Evolutionary conservation across 2,888 invertebrate species (phyloP), one percentile per base, ranked within the genome.

Genomic region (Tinea trinotella): DNA sequence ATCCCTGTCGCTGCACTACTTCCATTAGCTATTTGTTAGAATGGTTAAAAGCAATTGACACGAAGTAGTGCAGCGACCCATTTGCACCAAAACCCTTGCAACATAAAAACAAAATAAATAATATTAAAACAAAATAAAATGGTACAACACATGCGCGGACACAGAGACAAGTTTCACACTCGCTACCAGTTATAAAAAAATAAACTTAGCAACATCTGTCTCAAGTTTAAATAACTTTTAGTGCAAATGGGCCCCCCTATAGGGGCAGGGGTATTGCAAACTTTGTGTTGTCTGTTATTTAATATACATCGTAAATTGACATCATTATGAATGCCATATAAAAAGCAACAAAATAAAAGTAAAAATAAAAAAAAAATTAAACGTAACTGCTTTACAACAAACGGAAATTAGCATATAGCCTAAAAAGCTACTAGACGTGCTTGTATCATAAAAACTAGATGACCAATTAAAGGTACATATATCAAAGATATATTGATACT

Each of bases 191-290:
- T 13, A n/a, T n/a, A n/a, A n/a, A n/a, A 40, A 40, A n/a, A 40
- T 12, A 15, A 40, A 30, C 30, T 7, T 10, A 30, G 30, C 30
- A 30, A 30, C 9, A 30, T 10, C 30, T 30, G 30, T 7, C 30
- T 30, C 30, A 30, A 30, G 30, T 30, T 30, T 30, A 30, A 30
- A 40, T 13, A 40, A 40, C 13, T 40, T n/a, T 40, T 65, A 70
- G 81, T 85, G 85, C 85, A 85, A 85, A 85, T 85, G 84, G 83
- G 78, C 71, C 82, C 82, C 78, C 80, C 56, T 60, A 59, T 59
- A 77, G 77, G 82, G 75, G 71, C 71, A 79, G 81, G 81, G 79
- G 72, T 66, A 64, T 68, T 65, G 65, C 62, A 67, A 71, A 62
- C 59, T 56, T 57, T 61, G 76, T 79, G 76, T 67, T 76, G 80